Conservation (phyloP, 2,797 vertebrate species). For the Microctenopoma lineatum region DNA sequence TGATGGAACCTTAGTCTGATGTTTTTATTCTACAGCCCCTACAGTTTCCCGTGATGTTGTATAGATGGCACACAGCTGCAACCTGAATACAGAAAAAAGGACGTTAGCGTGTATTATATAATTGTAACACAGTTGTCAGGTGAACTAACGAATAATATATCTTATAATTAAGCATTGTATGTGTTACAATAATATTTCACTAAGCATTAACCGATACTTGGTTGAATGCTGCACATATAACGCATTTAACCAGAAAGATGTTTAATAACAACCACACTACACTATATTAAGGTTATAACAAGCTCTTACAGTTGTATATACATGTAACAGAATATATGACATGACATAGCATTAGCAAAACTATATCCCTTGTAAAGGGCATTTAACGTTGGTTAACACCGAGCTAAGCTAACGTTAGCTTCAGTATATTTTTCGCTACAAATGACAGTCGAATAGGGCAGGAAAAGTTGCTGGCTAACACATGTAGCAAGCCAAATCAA, state of each 20-base stretch:
- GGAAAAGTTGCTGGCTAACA: constrained; percentile 5
- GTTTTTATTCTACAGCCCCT: constrained; percentile 4
- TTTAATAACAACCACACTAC: background rate
- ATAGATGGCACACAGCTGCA: constrained; percentile 2
- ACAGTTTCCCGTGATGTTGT: background rate
- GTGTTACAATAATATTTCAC: too few species aligned
- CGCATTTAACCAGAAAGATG: background rate
- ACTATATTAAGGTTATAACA: background rate
- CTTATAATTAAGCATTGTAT: too few species aligned
- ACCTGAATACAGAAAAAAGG: background rate
- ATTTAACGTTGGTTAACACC: constrained; percentile 44
- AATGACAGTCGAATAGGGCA: background rate
- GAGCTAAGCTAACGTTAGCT: constrained; percentile 67
- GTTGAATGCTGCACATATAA: background rate
- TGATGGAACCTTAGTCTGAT: background rate
- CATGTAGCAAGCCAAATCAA: background rate
- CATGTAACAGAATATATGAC: fast-evolving
- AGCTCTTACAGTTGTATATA: fast-evolving
- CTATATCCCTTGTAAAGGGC: background rate
- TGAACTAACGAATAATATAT: too few species aligned
- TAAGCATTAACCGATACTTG: background rate
- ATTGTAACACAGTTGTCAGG: background rate
- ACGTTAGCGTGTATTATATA: background rate
- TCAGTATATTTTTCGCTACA: background rate
- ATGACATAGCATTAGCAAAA: background rate